Conservation (phyloP, 1,140 invertebrate species). For the Diabrotica virgifera region DNA sequence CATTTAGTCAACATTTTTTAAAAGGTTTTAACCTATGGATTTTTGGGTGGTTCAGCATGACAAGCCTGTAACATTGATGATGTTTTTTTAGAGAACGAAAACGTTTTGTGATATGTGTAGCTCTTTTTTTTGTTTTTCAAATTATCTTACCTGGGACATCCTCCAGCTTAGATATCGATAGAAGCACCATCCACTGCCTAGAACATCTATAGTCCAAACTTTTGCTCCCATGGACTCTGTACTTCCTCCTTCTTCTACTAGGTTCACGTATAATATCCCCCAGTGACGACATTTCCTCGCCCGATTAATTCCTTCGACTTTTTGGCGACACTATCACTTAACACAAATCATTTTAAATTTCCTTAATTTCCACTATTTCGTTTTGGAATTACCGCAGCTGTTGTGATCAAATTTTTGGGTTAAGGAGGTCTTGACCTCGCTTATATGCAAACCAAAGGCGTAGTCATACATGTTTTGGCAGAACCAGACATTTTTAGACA, state of each 20-base stretch:
- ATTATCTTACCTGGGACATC: constrained; percentile 28
- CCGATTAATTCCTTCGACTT: constrained; percentile 9
- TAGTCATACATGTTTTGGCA: not conserved
- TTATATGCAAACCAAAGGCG: too few species aligned
- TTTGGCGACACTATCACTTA: not conserved
- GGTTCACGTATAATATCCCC: constrained; percentile 33
- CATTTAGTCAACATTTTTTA: too few species aligned
- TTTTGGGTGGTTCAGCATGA: too few species aligned
- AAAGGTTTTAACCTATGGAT: too few species aligned
- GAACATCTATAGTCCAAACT: constrained; percentile 17
- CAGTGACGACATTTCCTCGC: constrained; percentile 26
- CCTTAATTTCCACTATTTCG: not conserved
- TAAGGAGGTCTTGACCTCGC: too few species aligned
- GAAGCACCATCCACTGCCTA: constrained; percentile 29
- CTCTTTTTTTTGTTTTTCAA: too few species aligned
- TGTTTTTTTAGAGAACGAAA: too few species aligned
- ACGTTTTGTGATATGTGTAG: too few species aligned
- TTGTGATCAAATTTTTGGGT: too few species aligned
- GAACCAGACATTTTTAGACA: not conserved
- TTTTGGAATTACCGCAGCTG: too few species aligned
- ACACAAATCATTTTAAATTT: not conserved
- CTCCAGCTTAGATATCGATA: constrained; percentile 33
- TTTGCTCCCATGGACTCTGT: constrained; percentile 25
- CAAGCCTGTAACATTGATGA: too few species aligned
- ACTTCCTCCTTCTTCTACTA: constrained; percentile 32